Evolutionary conservation across 1,140 invertebrate genomes (phyloP).

Genomic region (Drosophila melanica): DNA sequence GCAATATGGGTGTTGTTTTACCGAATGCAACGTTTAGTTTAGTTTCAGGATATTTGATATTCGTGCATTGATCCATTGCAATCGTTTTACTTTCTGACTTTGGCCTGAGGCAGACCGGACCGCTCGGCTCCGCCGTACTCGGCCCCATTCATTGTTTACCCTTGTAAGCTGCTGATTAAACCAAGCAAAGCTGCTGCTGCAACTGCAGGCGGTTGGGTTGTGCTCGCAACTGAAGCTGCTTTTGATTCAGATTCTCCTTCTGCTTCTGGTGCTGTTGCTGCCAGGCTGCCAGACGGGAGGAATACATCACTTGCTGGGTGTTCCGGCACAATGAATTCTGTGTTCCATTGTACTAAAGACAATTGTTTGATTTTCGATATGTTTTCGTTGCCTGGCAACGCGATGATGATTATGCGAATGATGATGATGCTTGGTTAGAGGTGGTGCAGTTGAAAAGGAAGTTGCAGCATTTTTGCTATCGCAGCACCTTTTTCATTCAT

Average conservation of each 20-base stretch:
- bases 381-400: slow-evolving; percentile 36
- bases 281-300: slow-evolving; percentile 2
- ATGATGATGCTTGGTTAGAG: not conserved
- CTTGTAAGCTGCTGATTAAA: slow-evolving; percentile 81
- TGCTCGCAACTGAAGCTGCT: not conserved
- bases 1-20: too few relatives aligned
- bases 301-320: slow-evolving; percentile 64
- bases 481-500: slow-evolving; percentile 61
- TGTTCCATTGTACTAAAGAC: slow-evolving; percentile 65
- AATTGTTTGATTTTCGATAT: slow-evolving; percentile 82
- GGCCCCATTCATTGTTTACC: slow-evolving; percentile 54
- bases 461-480: slow-evolving; percentile 47
- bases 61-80: slow-evolving; percentile 18
- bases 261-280: slow-evolving; percentile 12
- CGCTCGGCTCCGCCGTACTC: not conserved
- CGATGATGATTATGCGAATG: slow-evolving; percentile 2
- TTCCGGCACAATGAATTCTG: slow-evolving; percentile 56
- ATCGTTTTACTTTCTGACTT: slow-evolving; percentile 34
- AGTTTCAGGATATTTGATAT: slow-evolving; percentile 31
- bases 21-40: not conserved
- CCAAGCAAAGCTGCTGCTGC: slow-evolving; percentile 59
- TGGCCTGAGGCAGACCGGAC: slow-evolving; percentile 1
- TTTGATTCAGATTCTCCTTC: not conserved
- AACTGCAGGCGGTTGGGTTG: not conserved
- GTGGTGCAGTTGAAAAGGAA: not conserved